A percentile compares a stretch with the other conserved stretches of the same genome.
These are phyloP conservation scores for Cotesia congregata DNA, from an alignment of 2,888 invertebrate species.

Conservation along the genomic window DNA sequence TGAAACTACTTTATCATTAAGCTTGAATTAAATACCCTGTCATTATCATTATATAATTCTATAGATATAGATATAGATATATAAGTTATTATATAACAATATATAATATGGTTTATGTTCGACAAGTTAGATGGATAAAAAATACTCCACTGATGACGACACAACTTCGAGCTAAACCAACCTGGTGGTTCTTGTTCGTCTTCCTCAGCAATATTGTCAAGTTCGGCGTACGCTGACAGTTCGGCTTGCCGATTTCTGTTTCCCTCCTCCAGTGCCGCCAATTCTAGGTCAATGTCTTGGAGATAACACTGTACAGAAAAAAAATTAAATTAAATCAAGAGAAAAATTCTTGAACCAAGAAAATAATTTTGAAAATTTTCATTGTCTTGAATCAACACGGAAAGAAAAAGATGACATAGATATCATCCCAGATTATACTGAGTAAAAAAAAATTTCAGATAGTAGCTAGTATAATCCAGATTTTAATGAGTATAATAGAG, in stretches of 20 bases:
- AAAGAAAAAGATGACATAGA: too few species aligned
- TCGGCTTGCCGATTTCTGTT: constrained; percentile 67
- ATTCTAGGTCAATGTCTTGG: constrained; percentile 68
- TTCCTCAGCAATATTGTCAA: constrained; percentile 68
- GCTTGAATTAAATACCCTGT: too few species aligned
- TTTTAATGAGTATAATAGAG: too few species aligned
- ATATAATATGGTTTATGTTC: constrained; percentile 42
- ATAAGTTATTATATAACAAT: constrained; percentile 7
- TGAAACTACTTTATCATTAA: not conserved
- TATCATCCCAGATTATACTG: too few species aligned
- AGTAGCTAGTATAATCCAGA: too few species aligned
- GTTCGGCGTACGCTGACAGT: constrained; percentile 66
- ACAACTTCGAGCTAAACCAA: constrained; percentile 53
- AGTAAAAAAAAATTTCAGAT: too few species aligned
- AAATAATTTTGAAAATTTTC: too few species aligned
- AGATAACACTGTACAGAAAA: constrained; percentile 61
- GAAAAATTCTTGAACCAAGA: too few species aligned
- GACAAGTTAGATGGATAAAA: constrained; percentile 29
- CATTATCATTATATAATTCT: too few species aligned
- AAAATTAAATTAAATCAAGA: too few species aligned
- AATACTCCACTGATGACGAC: constrained; percentile 25
- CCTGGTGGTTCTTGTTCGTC: constrained; percentile 69
- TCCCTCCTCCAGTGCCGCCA: constrained; percentile 67
- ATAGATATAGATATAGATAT: not conserved
- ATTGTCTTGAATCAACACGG: too few species aligned